Base-by-base conservation (phyloP, 2,888 invertebrate genomes). In the Drosophila mulleri region DNA sequence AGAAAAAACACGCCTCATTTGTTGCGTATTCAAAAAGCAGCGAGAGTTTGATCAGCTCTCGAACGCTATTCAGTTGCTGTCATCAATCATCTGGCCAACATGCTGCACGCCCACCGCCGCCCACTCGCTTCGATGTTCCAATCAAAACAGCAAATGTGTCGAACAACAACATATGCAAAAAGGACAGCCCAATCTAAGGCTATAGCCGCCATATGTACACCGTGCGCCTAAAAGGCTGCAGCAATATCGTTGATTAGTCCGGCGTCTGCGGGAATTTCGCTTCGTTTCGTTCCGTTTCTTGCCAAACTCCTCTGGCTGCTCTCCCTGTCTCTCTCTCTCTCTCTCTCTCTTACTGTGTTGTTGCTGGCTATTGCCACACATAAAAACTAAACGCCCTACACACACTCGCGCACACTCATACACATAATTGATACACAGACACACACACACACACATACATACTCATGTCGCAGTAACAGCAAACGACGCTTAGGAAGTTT, bases 161-260 rank as follows among this genome's bases (percentile, higher is more conserved):
- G 67, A 75, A 68, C 53, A 48, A 57, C 57, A 77, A 54, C 54
- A 61, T 57, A 72, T 63, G 72, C 59, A 54, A 48, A 44, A 42
- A 35, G 60, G 41, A 16, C 44, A 29, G 23, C 32, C 35, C 67
- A 57, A 60, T 48, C 61, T 72, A n/a, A 58, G 72, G 67, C 64
- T 77, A 77, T 74, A 53, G 52, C 26, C 20, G 58, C 45, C 75
- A 65, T 75, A 77, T 71, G 80, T 59, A 69, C 60, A 44, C 47
- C 18, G 54, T 70, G 18, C 73, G 72, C 85, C 89, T 82, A 87
- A 86, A 86, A 86, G 85, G 75, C 89, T 80, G 78, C 89, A 82
- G 80, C 86, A 80, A 84, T 86, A 87, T 89, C 50, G 60, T 82
- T 84, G 80, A 84, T 82, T 87, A 80, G 76, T 74, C 74, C 72